Evolutionary conservation across 2,113 vertebrate species (phyloP).

Genomic region (Spilogale gracilis): DNA sequence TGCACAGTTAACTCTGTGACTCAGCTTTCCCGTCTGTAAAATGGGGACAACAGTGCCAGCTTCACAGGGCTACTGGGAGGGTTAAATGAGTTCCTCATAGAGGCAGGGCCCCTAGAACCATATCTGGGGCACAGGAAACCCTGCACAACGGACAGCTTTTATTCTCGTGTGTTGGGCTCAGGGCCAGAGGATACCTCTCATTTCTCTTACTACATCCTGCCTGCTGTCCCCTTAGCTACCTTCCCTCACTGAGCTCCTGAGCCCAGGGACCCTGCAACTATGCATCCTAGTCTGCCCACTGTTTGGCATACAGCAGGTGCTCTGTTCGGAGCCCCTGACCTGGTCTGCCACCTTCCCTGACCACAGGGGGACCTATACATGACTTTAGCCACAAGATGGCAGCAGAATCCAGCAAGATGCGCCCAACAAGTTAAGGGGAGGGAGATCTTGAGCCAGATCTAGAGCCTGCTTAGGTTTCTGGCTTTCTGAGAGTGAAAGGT

Average conservation of each 20-base stretch:
- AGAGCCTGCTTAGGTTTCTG: not conserved
- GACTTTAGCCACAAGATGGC: constrained; percentile 74
- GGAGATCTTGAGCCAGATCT: not conserved
- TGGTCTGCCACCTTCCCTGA: not conserved
- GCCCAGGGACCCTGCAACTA: rapidly evolving
- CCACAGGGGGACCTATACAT: rapidly evolving
- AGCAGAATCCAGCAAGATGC: constrained; percentile 56
- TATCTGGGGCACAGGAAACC: not conserved
- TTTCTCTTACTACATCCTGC: not conserved
- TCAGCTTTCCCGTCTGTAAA: not conserved
- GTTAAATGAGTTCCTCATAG: not conserved
- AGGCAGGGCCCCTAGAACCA: not conserved
- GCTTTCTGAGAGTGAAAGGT: no score
- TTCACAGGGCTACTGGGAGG: not conserved
- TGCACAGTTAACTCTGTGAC: not conserved
- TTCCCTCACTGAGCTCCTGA: not conserved
- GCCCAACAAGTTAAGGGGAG: rapidly evolving
- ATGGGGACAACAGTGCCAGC: not conserved
- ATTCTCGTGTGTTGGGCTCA: rapidly evolving
- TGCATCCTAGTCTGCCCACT: no score
- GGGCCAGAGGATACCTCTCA: rapidly evolving
- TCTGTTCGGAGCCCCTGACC: not conserved
- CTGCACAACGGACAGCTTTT: not conserved
- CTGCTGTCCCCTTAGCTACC: not conserved
- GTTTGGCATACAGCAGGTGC: not conserved